Evolutionary conservation across 2,113 vertebrate species (phyloP).

Genomic region (Chaetura pelagica): DNA sequence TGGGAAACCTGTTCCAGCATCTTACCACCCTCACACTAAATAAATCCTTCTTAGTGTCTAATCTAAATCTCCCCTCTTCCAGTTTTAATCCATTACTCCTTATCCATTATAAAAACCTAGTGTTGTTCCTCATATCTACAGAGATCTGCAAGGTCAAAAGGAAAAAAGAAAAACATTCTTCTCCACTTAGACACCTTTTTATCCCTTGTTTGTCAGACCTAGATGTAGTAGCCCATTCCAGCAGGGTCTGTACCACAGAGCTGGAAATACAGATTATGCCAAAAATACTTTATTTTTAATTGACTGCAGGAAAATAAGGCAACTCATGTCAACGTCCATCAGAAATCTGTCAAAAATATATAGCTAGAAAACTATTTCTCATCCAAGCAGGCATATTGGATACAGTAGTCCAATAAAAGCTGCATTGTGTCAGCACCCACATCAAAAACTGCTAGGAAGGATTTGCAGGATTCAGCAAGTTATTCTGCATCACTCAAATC

Average conservation of each 20-base stretch:
- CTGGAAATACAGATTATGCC: neutral
- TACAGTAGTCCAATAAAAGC: neutral
- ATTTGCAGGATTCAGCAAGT: neutral
- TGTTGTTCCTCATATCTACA: neutral
- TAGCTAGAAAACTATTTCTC: neutral
- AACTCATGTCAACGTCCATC: neutral
- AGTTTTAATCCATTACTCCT: too few species aligned
- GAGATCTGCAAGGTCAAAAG: neutral
- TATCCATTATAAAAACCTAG: neutral
- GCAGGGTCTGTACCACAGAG: neutral
- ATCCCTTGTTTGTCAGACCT: neutral
- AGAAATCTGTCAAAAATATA: neutral
- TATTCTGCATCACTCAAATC: neutral
- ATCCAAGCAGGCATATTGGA: neutral
- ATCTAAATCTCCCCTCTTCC: too few species aligned
- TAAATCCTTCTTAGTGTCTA: too few species aligned
- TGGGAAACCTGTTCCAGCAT: too few species aligned
- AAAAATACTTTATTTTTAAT: neutral
- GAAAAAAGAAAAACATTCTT: neutral
- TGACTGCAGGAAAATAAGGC: neutral
- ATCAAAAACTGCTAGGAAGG: neutral
- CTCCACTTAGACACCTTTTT: neutral
- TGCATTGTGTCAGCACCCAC: neutral
- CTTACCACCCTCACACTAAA: too few species aligned
- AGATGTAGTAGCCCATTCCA: neutral